Base-by-base conservation (phyloP, 2,113 vertebrate genomes). In the Glareola pratincola region DNA sequence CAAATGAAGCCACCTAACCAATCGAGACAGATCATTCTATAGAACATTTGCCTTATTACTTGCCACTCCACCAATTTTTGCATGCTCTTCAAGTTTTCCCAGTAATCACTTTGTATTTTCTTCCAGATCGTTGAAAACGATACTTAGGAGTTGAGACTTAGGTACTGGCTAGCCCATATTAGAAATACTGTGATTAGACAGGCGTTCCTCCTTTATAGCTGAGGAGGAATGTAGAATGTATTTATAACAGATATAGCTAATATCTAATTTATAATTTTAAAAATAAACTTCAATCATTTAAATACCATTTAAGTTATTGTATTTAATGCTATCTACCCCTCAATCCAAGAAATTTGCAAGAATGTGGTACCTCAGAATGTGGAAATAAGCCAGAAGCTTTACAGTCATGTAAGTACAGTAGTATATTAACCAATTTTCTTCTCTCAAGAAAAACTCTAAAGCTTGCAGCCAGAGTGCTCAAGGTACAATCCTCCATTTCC, bases 401-500 rank as follows among this genome's bases (percentile, higher is more conserved):
- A 27, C 23, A 85, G 66, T 72, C 63, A 37, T 57, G 20, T 77
- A 88, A 83, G 67, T 85, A 72, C 21, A 88, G 41, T 80, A 88
- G 41, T 80, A 32, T 73, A 85, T 90, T 64, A 95, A 83, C 37
- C n/a, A 80, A 66, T 91, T 90, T 85, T 79, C 26, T 69, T 82
- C 41, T 85, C 66, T 76, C 36, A 88, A 68, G 56, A 89, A 85
- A 81, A 56, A 20, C 29, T 57, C 59, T 74, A 50, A 78, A 92
- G 16, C 57, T 94, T 92, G 24, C 48, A 80, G 78, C 34, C 26
- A 21, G 36, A 62, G 29, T 26, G 72, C 63, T 95, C 57, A 80
- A 92, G 63, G 62, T 94, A 90, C 87, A 94, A 47, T 88, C 59
- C 21, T 59, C 63, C 41, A 94, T 96, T 97, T 96, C 85, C 90